phyloP scores from a whole-genome alignment of 2,888 invertebrate species.

The Leucophora obtusa region DNA sequence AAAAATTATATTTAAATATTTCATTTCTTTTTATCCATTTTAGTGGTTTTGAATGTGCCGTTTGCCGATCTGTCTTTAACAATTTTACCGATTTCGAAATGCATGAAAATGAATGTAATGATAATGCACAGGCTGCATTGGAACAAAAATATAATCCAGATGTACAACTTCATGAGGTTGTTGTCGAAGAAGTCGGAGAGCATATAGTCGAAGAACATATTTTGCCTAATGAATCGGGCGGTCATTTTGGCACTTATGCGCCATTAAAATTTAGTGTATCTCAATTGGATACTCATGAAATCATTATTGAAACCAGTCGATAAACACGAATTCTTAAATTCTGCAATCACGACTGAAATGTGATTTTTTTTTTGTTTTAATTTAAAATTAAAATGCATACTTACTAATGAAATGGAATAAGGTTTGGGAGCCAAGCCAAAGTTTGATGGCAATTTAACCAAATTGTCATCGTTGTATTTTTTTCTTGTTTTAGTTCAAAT shows the following conservation, averaged over 20 bases:
- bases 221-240: constrained; percentile 39
- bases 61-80: constrained; percentile 75
- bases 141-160: constrained; percentile 60
- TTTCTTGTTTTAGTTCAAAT: constrained; percentile 63
- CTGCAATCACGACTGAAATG: not conserved
- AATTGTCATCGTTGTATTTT: constrained; percentile 44
- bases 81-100: constrained; percentile 76
- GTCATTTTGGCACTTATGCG: constrained; percentile 72
- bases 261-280: constrained; percentile 75
- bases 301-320: constrained; percentile 76
- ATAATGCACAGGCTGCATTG: constrained; percentile 61
- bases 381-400: constrained; percentile 29
- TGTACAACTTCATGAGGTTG: constrained; percentile 55
- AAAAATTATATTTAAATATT: too few species aligned
- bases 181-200: constrained; percentile 51
- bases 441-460: constrained; percentile 44
- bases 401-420: constrained; percentile 6
- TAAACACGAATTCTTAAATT: constrained; percentile 64
- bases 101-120: constrained; percentile 74
- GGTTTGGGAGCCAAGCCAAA: constrained; percentile 62
- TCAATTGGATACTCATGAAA: constrained; percentile 75
- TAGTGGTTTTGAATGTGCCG: constrained; percentile 76
- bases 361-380: constrained; percentile 18
- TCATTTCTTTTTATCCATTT: not conserved
- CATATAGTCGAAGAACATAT: constrained; percentile 43